Conservation (phyloP, 2,888 invertebrate species). For the Epistrophe eligans region DNA sequence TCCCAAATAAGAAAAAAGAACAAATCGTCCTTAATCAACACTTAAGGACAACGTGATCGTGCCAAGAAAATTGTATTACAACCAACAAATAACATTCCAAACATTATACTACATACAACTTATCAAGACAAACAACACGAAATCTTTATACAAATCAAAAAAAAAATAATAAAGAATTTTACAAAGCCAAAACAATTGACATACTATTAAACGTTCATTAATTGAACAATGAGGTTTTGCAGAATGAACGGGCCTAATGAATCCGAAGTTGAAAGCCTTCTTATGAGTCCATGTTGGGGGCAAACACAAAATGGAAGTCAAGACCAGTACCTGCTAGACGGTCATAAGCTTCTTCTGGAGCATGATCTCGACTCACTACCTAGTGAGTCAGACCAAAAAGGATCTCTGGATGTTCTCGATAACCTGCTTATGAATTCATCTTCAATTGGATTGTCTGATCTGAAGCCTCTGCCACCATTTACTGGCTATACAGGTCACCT, state of each 20-base stretch:
- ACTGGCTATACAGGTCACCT: slow-evolving; percentile 93
- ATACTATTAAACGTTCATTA: slow-evolving; percentile 37
- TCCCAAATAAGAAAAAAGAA: slow-evolving; percentile 69
- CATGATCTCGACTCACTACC: slow-evolving; percentile 86
- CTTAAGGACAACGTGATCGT: slow-evolving; percentile 54
- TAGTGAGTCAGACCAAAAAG: slow-evolving; percentile 84
- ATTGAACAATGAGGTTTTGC: slow-evolving; percentile 87
- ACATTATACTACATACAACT: background rate
- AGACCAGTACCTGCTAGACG: slow-evolving; percentile 85
- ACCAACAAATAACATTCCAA: slow-evolving; percentile 3
- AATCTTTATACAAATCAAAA: background rate
- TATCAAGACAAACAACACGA: background rate
- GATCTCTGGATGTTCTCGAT: slow-evolving; percentile 89
- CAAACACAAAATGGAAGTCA: slow-evolving; percentile 84
- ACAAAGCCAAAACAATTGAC: background rate
- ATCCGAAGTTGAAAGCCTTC: slow-evolving; percentile 88
- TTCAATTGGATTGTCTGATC: slow-evolving; percentile 88
- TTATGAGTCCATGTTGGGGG: slow-evolving; percentile 90
- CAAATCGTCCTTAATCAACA: slow-evolving; percentile 48
- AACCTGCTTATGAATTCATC: slow-evolving; percentile 86
- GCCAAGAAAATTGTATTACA: slow-evolving; percentile 14
- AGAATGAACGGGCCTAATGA: slow-evolving; percentile 85
- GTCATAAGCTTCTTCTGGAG: slow-evolving; percentile 85
- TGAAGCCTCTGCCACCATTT: slow-evolving; percentile 94
- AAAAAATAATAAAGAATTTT: background rate